A percentile compares a stretch with the other conserved stretches of the same genome.
phyloP scores from a whole-genome alignment of 2,888 invertebrate species.

The Tupiocoris notatus region DNA sequence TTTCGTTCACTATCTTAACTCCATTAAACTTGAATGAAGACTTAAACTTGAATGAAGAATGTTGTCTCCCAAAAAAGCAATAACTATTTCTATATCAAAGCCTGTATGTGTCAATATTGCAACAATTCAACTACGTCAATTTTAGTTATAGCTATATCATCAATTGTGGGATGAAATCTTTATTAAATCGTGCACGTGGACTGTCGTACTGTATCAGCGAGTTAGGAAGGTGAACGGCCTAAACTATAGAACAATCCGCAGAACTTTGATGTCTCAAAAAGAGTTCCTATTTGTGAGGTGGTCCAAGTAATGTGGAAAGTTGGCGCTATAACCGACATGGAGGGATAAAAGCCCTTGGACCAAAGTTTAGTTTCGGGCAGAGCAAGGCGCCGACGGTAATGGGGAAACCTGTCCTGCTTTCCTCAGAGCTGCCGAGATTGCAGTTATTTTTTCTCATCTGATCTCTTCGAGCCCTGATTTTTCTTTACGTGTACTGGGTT shows the following conservation, averaged over 20 bases:
- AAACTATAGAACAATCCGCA: constrained; percentile 10
- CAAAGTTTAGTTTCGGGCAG: constrained; percentile 2
- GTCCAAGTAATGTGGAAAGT: constrained; percentile 25
- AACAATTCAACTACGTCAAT: too few species aligned
- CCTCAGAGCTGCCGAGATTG: background rate
- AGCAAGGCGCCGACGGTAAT: background rate
- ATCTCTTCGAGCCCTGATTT: too few species aligned
- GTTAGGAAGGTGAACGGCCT: background rate
- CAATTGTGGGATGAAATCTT: too few species aligned
- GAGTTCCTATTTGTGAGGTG: constrained; percentile 27
- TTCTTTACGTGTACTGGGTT: too few species aligned
- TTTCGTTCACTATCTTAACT: too few species aligned
- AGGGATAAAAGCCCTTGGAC: constrained; percentile 13
- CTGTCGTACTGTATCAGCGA: background rate
- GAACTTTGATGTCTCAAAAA: constrained; percentile 24
- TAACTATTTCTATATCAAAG: too few species aligned
- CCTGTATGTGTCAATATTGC: too few species aligned
- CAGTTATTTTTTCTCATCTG: background rate
- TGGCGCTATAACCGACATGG: constrained; percentile 4
- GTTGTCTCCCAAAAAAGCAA: too few species aligned
- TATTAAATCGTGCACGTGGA: too few species aligned
- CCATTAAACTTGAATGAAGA: too few species aligned
- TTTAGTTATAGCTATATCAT: too few species aligned
- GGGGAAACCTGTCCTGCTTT: background rate
- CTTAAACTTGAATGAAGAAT: too few species aligned